Conservation (phyloP, 1,140 invertebrate genomes). For the Amphibalanus amphitrite region DNA sequence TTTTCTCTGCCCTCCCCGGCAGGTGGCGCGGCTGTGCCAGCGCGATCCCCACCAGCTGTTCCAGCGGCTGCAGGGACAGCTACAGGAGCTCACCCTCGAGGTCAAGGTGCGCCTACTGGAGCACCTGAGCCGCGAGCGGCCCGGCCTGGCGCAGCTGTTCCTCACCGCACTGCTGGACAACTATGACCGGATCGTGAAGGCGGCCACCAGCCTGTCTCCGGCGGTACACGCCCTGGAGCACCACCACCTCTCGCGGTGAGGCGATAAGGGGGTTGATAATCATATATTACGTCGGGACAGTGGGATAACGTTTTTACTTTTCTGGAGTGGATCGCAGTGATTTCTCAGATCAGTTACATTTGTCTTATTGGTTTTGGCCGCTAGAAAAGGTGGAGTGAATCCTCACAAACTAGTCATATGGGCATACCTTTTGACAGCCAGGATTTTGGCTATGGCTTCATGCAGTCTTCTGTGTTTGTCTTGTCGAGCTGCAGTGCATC, state of each 20-base stretch:
- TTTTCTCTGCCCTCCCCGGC: neutral
- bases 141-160: conserved; percentile 21
- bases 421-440: too few species aligned
- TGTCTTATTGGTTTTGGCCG: too few species aligned
- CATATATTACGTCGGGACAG: too few species aligned
- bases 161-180: conserved; percentile 36
- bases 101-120: conserved; percentile 38
- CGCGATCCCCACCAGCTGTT: conserved; percentile 41
- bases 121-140: conserved; percentile 24
- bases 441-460: too few species aligned
- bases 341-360: too few species aligned
- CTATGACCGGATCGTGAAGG: conserved; percentile 38
- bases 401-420: too few species aligned
- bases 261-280: too few species aligned
- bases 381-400: too few species aligned
- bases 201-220: conserved; percentile 34
- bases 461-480: too few species aligned
- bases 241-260: conserved; percentile 27
- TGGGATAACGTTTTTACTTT: too few species aligned
- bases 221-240: conserved; percentile 37
- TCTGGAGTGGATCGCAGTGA: too few species aligned
- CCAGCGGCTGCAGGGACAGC: conserved; percentile 38
- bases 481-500: too few species aligned
- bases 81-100: conserved; percentile 41
- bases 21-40: conserved; percentile 1